A percentile compares a stretch with the other conserved stretches of the same genome.
These are phyloP conservation scores for Babyrousa celebensis DNA, from an alignment of 2,797 vertebrate genomes.

Conservation along the genomic window DNA sequence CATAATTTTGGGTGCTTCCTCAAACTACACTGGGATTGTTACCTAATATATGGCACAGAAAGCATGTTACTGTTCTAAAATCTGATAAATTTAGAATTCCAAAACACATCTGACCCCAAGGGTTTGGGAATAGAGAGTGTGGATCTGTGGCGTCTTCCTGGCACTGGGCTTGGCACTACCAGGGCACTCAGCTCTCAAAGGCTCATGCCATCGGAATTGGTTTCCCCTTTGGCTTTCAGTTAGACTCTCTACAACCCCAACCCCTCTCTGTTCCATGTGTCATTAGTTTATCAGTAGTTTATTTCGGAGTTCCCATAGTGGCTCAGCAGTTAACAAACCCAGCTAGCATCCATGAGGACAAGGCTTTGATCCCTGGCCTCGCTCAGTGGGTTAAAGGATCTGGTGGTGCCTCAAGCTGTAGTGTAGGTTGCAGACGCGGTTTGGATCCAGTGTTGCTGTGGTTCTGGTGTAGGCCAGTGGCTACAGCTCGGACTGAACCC, in stretches of 20 bases:
- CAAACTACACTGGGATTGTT: constrained; percentile 9
- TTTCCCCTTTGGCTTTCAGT: constrained; percentile 12
- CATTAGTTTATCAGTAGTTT: constrained; percentile 29
- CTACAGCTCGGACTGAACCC: too few species aligned
- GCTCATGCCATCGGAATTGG: not conserved
- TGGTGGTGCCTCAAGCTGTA: too few species aligned
- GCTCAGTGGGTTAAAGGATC: too few species aligned
- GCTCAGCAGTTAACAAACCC: too few species aligned
- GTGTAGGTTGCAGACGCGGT: too few species aligned
- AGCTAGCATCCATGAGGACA: too few species aligned
- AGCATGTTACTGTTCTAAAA: constrained; percentile 38
- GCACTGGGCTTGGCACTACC: not conserved
- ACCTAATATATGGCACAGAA: constrained; percentile 6
- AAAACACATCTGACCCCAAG: constrained; percentile 4
- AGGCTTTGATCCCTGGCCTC: too few species aligned
- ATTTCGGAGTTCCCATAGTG: not conserved
- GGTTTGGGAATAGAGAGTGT: not conserved
- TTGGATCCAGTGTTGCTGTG: too few species aligned
- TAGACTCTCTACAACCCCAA: not conserved
- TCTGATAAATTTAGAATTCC: constrained; percentile 34
- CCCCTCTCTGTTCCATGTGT: not conserved
- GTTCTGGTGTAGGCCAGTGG: too few species aligned
- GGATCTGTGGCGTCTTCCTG: not conserved
- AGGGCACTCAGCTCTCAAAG: not conserved
- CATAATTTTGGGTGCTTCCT: constrained; percentile 14